Evolutionary conservation across 64 coral and sea anemone species (phyloP).

Genomic region (Porites australiensis): DNA sequence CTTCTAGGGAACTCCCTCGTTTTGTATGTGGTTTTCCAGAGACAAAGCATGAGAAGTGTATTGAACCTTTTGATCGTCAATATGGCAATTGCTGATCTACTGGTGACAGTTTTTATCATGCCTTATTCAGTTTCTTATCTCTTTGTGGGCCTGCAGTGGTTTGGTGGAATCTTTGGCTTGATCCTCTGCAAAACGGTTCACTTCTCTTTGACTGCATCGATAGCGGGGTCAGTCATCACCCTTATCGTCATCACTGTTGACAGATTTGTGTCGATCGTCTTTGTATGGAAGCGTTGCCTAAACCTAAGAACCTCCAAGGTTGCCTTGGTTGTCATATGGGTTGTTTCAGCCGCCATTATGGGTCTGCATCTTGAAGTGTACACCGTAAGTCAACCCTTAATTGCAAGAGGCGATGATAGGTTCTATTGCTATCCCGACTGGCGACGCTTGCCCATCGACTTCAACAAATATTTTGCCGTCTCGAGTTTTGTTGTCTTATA

Average conservation of each 20-base stretch:
- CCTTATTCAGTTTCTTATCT: conserved; percentile 82
- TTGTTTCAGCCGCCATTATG: conserved; percentile 74
- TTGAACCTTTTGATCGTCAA: conserved; percentile 92
- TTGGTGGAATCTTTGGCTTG: conserved; percentile 78
- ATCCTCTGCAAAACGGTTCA: conserved; percentile 78
- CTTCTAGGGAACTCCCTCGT: conserved; percentile 89
- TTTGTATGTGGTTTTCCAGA: conserved; percentile 81
- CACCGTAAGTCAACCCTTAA: conserved; percentile 10
- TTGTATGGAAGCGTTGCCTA: conserved; percentile 68
- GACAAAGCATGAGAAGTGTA: conserved; percentile 78
- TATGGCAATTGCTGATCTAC: conserved; percentile 85
- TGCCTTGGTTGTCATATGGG: conserved; percentile 69
- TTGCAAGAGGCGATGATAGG: background rate
- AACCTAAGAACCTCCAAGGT: conserved; percentile 81
- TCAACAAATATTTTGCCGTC: conserved; percentile 68
- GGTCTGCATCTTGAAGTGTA: conserved; percentile 78
- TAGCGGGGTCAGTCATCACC: conserved; percentile 80
- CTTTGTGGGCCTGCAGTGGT: conserved; percentile 75
- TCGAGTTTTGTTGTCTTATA: conserved; percentile 73
- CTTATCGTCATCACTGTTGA: conserved; percentile 85
- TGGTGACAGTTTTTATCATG: conserved; percentile 84
- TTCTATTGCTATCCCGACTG: conserved; percentile 61
- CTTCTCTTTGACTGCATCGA: conserved; percentile 78
- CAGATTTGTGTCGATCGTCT: conserved; percentile 86
- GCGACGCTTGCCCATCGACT: conserved; percentile 34